A percentile compares a stretch with the other conserved stretches of the same genome.
Evolutionary conservation across 2,888 invertebrate genomes (phyloP).

Genomic region (Drosophila siamana): DNA sequence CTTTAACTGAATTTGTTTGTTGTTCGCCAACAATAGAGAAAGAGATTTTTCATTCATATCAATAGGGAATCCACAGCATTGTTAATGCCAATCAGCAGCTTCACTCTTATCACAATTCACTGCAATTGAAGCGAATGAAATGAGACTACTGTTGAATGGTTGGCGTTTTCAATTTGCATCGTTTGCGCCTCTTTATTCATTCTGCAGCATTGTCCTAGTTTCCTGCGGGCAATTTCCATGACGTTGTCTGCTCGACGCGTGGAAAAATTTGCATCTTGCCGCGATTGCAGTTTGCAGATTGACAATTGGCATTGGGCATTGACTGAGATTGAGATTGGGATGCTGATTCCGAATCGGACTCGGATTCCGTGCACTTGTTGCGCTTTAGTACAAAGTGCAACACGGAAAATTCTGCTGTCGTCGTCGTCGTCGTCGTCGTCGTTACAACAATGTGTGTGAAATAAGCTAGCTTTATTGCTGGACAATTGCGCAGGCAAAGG

Average conservation of each 20-base stretch:
- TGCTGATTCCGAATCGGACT: too few relatives aligned
- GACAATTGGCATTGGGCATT: constrained; percentile 15
- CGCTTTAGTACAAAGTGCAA: constrained; percentile 76
- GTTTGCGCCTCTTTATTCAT: constrained; percentile 10
- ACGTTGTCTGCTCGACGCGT: constrained; percentile 38
- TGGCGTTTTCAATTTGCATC: constrained; percentile 5
- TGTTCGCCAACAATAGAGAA: constrained; percentile 13
- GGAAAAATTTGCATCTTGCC: constrained; percentile 57
- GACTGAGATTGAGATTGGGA: too few relatives aligned
- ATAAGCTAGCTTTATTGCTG: constrained; percentile 12
- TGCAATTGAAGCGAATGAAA: constrained; percentile 25
- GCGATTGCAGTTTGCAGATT: background rate
- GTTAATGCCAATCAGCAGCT: constrained; percentile 13
- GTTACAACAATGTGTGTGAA: constrained; percentile 5
- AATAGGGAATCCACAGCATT: constrained; percentile 19
- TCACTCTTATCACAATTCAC: constrained; percentile 27
- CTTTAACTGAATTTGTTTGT: background rate
- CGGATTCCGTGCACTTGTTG: constrained; percentile 80
- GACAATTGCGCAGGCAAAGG: background rate
- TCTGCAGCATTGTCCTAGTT: constrained; percentile 75
- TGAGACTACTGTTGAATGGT: background rate
- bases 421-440: background rate
- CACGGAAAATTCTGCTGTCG: constrained; percentile 14
- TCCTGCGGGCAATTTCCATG: constrained; percentile 65
- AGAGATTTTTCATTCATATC: constrained; percentile 26